Evolutionary conservation across 2,888 invertebrate species (phyloP), one percentile per base, ranked within the genome.

Genomic region (Agonopterix heracliana): DNA sequence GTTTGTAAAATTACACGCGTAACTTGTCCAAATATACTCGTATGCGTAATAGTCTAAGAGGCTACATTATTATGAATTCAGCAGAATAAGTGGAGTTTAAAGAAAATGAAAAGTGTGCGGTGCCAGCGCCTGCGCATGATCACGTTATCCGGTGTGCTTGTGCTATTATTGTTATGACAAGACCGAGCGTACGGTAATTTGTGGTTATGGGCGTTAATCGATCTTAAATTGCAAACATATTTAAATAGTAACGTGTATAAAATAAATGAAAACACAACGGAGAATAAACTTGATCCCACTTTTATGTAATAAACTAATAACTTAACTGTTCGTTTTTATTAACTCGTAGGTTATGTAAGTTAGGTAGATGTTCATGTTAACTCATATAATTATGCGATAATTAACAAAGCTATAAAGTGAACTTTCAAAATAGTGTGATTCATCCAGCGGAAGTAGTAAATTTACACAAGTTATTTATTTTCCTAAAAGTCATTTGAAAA

Each of bases 121-220:
- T 34, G 48, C 38, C 14, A 26, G 42, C 35, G 42, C 35, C 7
- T 42, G 46, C 41, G 41, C 10, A 9, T 13, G 34, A 46, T n/a
- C 46, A 13, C 34, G 41, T 34, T 41, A 46, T 46, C 12, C 41
- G 48, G 41, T 46, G 9, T 13, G 17, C 43, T 34, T 17, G 34
- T 26, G 36, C 43, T 48, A 43, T 45, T 51, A 48, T 51, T 51
- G 40, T 46, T 48, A 48, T 41, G 45, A 44, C 52, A 46, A 44
- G 41, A 48, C 34, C 42, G 34, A 26, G 38, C 47, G 44, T 35
- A 44, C 49, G 45, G 49, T 45, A 52, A 52, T 52, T 52, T 52
- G 52, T 41, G 49, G 49, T 50, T 41, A 44, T 42, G 36, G 50
- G 41, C 53, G 48, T 42, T 50, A 53, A 53, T 53, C 50, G 53